phyloP scores from a whole-genome alignment of 2,113 vertebrate genomes.

The Alaudala cheleensis region DNA sequence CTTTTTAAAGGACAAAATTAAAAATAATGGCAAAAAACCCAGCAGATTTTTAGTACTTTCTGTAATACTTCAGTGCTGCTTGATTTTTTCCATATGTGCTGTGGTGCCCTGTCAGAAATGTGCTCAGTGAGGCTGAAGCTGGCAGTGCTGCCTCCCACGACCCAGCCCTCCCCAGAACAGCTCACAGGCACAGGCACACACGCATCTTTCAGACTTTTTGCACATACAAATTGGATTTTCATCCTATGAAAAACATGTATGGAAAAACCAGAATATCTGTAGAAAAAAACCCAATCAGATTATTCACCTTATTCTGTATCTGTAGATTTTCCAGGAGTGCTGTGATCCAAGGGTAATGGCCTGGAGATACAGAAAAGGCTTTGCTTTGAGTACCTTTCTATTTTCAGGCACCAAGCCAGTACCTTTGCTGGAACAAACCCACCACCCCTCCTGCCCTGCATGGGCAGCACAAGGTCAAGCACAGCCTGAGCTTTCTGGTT shows the following conservation, averaged over 20 bases:
- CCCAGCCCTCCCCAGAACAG: neutral
- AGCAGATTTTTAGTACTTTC: neutral
- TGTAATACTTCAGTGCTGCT: neutral
- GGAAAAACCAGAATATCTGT: neutral
- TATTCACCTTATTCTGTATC: neutral
- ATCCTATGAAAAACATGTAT: neutral
- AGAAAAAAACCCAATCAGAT: neutral
- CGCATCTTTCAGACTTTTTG: rapidly evolving
- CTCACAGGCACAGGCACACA: neutral
- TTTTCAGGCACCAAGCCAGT: neutral
- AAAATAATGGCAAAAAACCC: neutral
- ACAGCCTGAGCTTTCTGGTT: neutral
- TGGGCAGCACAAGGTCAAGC: neutral
- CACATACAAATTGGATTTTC: neutral
- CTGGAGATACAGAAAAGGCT: neutral
- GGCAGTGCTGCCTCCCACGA: neutral
- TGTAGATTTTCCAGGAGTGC: neutral
- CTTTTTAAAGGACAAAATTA: neutral
- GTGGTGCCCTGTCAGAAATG: neutral
- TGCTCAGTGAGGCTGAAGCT: neutral
- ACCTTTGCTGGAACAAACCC: neutral
- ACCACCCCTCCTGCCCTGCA: neutral
- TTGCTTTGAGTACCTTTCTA: neutral
- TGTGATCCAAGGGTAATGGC: neutral
- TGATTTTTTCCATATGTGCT: neutral